Evolutionary conservation across 1,140 invertebrate species (phyloP), one percentile per base, ranked within the genome.

Genomic region (Bombus superbus): DNA sequence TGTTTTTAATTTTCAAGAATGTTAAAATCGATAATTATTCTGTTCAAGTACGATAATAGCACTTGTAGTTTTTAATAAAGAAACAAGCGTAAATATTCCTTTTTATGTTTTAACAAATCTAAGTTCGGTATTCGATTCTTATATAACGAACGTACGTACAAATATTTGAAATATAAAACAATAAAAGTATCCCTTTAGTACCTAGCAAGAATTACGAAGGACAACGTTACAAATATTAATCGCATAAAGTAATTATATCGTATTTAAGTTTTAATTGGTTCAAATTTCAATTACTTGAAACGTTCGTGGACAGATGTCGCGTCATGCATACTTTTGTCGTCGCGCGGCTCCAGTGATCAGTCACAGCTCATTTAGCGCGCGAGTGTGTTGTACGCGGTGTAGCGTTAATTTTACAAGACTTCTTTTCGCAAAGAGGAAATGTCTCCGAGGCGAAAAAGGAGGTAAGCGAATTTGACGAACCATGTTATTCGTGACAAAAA

Each of bases 331-430:
- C 4, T 64, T 53, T 53, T 18, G 9, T 18, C 3, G 32, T 10
- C 8, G 5, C 35, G 38, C n/a, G 62, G 8, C 22, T 6, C 11
- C 4, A 15, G 44, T 28, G 69, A 75, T 86, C 62, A 86, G 79
- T 75, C 40, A 69, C 47, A 47, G 71, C 47, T 86, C 84, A 73
- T 86, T 86, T 80, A 53, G 1, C 47, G 44, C 71, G 59, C 57
- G 73, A 38, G 13, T n/a, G 6, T 18, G 42, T 78, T 18, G 44
- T 32, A 47, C 1, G 32, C 28, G 4, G 35, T 68, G 44, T 44
- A 25, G 73, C 18, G 64, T 13, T 44, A 69, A 83, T 69, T 10
- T 53, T 40, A 15, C 44, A 32, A 83, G 47, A 53, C 5, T 0
- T 44, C 25, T 53, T 44, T 28, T 5, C 3, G 0, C 3, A 6